phyloP scores from a whole-genome alignment of 2,888 invertebrate genomes.

The Meteorus cinctellus region DNA sequence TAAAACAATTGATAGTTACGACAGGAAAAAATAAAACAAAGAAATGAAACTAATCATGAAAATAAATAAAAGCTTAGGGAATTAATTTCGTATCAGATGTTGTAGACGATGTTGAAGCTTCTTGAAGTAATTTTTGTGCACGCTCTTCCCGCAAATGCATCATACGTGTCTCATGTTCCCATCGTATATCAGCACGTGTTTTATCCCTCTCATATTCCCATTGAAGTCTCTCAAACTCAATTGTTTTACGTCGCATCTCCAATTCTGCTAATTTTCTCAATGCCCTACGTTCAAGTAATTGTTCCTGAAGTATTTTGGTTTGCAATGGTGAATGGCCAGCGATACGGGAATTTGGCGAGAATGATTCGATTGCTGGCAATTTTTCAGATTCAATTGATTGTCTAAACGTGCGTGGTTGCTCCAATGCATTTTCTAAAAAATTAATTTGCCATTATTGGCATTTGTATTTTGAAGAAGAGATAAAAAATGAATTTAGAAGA shows the following conservation, averaged over 20 bases:
- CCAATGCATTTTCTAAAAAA: background rate
- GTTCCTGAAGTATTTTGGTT: conserved; percentile 62
- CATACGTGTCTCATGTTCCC: conserved; percentile 63
- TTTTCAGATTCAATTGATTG: background rate
- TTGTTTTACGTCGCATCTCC: conserved; percentile 61
- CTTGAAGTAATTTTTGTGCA: conserved; percentile 59
- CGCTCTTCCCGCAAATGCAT: conserved; percentile 65
- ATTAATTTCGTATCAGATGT: background rate
- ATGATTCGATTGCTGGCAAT: background rate
- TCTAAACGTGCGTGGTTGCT: background rate
- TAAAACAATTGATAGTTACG: background rate
- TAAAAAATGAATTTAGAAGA: too few species aligned
- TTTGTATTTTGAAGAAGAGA: background rate
- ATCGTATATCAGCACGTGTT: conserved; percentile 59
- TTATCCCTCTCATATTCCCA: conserved; percentile 65
- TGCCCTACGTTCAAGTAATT: conserved; percentile 61
- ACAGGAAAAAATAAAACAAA: conserved; percentile 26
- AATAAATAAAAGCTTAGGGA: conserved; percentile 26
- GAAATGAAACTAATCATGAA: background rate
- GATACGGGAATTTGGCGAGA: conserved; percentile 27
- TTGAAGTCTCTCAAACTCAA: conserved; percentile 62
- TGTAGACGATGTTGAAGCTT: conserved; percentile 40
- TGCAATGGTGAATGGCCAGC: conserved; percentile 57
- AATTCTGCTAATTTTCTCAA: conserved; percentile 61
- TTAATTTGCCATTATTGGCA: conserved; percentile 13